Evolutionary conservation across 53 echinoderm and acorn worm genomes (phyloP).

Genomic region (Luidia sarsii): DNA sequence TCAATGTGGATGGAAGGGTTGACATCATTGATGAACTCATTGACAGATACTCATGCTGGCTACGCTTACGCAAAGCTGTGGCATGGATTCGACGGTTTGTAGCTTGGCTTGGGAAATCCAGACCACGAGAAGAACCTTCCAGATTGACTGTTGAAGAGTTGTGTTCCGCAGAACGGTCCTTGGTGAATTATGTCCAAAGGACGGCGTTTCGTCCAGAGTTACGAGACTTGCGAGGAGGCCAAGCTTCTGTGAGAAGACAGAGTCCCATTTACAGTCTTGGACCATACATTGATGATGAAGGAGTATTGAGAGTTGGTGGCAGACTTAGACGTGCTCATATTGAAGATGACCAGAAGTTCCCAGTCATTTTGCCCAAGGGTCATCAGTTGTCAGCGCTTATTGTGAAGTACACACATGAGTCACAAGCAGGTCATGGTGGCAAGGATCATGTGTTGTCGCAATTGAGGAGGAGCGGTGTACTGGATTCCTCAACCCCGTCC

Average conservation of each 20-base stretch:
- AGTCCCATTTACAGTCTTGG: slow-evolving; percentile 60
- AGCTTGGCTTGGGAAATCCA: too few species aligned
- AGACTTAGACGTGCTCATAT: not conserved
- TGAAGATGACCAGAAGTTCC: slow-evolving; percentile 1
- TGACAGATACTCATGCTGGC: not conserved
- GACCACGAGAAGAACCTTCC: not conserved
- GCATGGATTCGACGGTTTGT: slow-evolving; percentile 51
- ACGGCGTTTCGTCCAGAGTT: not conserved
- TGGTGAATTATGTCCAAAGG: too few species aligned
- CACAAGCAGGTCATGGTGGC: too few species aligned
- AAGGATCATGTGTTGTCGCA: slow-evolving; percentile 40
- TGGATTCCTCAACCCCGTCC: slow-evolving; percentile 39
- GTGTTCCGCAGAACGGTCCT: too few species aligned
- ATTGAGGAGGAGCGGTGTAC: slow-evolving; percentile 18
- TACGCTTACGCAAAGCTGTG: slow-evolving; percentile 28
- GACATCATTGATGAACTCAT: too few species aligned
- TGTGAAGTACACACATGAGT: not conserved
- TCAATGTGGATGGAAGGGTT: too few species aligned
- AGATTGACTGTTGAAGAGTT: too few species aligned
- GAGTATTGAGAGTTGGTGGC: slow-evolving; percentile 49
- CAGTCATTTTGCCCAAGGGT: slow-evolving; percentile 27
- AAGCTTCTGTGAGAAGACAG: not conserved
- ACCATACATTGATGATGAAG: too few species aligned
- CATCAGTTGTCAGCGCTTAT: slow-evolving; percentile 7
- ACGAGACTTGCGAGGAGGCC: not conserved